Base-by-base conservation (phyloP, 1,140 invertebrate genomes). In the Rhopalosiphum padi region DNA sequence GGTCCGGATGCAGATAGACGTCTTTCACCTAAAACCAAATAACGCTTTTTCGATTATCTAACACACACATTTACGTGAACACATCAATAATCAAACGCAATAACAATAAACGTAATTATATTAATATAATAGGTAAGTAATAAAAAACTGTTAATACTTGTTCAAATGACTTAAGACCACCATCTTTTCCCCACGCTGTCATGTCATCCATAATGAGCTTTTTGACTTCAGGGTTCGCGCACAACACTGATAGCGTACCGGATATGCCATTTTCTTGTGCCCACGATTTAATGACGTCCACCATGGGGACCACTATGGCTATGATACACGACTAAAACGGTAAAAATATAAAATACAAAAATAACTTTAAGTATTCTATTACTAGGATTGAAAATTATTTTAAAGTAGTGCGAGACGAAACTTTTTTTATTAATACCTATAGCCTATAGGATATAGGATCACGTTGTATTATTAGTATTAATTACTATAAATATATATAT, bases 141-240 rank as follows among this genome's bases (percentile, higher is more conserved):
- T 35, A 83, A 22, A 83, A 37, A 83, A 37, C 22, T 37, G 25
- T 85, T 85, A 41, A 37, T 95, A 99, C 99, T 96, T 99, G 98
- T 96, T 99, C 99, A 95, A 99, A 99, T 48, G 98, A 99, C 96
- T 98, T 98, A 6, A 99, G 96, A 60, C 98, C 98, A 94, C 97
- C 97, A 95, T 98, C 97, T 95, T 98, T 98, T 82, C 98, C 99
- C 96, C 97, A 97, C 37, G 97, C 96, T 82, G 97, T 95, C 97
- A 99, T 98, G 95, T 99, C 98, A 88, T 98, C 97, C 95, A 98
- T 95, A 93, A 99, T 98, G 37, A 98, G 95, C 94, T 97, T 97
- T 96, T 99, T 99, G 6, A 99, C 97, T 95, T 97, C 97, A 91
- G 97, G 96, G 96, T 99, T 97, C 94, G 97, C 97, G 95, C 98